Evolutionary conservation across 2,888 invertebrate species (phyloP).

Genomic region (Sturmia bella): DNA sequence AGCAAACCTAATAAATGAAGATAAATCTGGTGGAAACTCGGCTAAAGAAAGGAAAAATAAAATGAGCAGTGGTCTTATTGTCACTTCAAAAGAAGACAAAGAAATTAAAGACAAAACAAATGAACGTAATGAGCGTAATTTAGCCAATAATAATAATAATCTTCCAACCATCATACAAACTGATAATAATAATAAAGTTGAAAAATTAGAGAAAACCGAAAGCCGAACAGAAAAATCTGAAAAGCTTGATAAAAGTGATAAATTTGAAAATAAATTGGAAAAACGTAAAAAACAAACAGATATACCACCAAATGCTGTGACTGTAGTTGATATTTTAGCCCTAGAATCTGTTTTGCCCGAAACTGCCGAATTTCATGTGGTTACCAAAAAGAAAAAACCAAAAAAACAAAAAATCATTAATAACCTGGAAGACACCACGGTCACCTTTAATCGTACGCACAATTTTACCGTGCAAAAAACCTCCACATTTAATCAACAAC

Average conservation of each 20-base stretch:
- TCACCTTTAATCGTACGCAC: slow-evolving; percentile 77
- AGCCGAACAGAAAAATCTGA: slow-evolving; percentile 45
- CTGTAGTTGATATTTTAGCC: slow-evolving; percentile 71
- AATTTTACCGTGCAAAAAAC: slow-evolving; percentile 72
- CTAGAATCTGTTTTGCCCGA: slow-evolving; percentile 82
- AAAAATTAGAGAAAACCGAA: slow-evolving; percentile 51
- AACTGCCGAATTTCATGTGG: slow-evolving; percentile 90
- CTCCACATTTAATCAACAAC: slow-evolving; percentile 56
- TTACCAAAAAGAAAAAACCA: slow-evolving; percentile 91
- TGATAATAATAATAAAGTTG: slow-evolving; percentile 20
- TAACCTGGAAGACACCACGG: slow-evolving; percentile 74
- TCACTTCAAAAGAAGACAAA: slow-evolving; percentile 55
- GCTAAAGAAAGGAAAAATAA: slow-evolving; percentile 59
- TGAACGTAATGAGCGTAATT: slow-evolving; percentile 68
- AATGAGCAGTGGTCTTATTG: slow-evolving; percentile 13
- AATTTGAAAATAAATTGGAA: slow-evolving; percentile 67
- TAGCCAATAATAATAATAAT: slow-evolving; percentile 51
- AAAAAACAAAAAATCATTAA: slow-evolving; percentile 83
- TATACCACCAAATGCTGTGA: slow-evolving; percentile 62
- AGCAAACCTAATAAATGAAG: slow-evolving; percentile 73
- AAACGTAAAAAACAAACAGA: slow-evolving; percentile 57
- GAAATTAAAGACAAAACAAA: slow-evolving; percentile 68
- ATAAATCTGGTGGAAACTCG: slow-evolving; percentile 62
- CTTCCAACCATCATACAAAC: not conserved
- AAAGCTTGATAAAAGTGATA: slow-evolving; percentile 21